phyloP scores from a whole-genome alignment of 2,888 invertebrate genomes.

The Celastrina argiolus region DNA sequence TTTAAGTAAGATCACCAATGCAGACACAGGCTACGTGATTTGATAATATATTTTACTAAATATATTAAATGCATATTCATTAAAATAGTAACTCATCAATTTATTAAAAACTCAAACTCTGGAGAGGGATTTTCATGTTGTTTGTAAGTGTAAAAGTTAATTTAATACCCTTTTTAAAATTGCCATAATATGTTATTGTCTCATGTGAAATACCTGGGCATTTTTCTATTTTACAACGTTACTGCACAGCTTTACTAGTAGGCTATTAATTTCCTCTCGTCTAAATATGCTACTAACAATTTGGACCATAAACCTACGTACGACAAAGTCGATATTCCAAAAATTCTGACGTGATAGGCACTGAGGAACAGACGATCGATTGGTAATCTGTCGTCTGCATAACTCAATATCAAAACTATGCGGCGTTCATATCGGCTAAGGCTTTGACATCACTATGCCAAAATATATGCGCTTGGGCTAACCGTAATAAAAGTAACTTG shows the following conservation, averaged over 20 bases:
- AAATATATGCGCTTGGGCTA: neutral
- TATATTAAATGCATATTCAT: too few relatives aligned
- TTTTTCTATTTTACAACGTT: neutral
- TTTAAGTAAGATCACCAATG: too few relatives aligned
- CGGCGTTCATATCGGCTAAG: constrained; percentile 41
- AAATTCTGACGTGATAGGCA: constrained; percentile 26
- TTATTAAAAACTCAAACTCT: too few relatives aligned
- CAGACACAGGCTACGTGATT: too few relatives aligned
- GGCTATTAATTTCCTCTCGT: neutral
- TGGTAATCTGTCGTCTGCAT: constrained; percentile 57
- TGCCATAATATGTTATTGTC: too few relatives aligned
- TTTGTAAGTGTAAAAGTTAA: too few relatives aligned
- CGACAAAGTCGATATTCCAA: constrained; percentile 33
- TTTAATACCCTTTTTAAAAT: too few relatives aligned
- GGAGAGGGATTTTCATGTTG: too few relatives aligned
- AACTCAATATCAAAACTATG: constrained; percentile 73
- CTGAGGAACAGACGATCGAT: constrained; percentile 46
- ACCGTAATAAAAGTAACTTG: neutral
- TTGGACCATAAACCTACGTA: neutral
- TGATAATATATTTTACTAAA: too few relatives aligned
- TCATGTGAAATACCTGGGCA: neutral
- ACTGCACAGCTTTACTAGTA: neutral
- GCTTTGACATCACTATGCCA: constrained; percentile 17
- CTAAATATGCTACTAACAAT: neutral
- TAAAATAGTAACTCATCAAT: too few relatives aligned